These are phyloP conservation scores for Hirtodrosophila confusa DNA, from an alignment of 2,888 invertebrate species.

Conservation along the genomic window DNA sequence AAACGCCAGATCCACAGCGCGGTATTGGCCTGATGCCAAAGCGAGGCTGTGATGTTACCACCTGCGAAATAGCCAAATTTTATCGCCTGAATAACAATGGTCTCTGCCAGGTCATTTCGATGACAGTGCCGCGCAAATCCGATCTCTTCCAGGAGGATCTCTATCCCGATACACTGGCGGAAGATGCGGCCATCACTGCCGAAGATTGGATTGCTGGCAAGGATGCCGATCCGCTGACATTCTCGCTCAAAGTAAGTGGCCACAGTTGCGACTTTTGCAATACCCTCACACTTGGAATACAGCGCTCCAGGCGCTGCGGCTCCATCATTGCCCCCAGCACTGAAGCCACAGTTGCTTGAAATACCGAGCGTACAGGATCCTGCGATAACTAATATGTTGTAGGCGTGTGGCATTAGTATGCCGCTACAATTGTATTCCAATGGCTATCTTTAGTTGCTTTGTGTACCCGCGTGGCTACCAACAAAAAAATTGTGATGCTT, in stretches of 20 bases:
- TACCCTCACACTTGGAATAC: constrained; percentile 71
- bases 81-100: constrained; percentile 97
- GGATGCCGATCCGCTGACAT: constrained; percentile 95
- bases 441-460: constrained; percentile 39
- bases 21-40: constrained; percentile 99
- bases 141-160: constrained; percentile 98
- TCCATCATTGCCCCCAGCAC: constrained; percentile 5
- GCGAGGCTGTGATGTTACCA: constrained; percentile 96
- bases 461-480: constrained; percentile 32
- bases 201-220: constrained; percentile 96
- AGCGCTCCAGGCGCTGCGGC: constrained; percentile 51
- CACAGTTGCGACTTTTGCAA: constrained; percentile 16
- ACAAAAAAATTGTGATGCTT: constrained; percentile 19
- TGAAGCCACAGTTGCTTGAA: constrained; percentile 16
- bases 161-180: constrained; percentile 97
- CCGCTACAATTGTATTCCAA: constrained; percentile 58
- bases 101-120: constrained; percentile 95
- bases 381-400: neutral
- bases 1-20: constrained; percentile 98
- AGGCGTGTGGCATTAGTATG: constrained; percentile 7
- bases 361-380: constrained; percentile 52
- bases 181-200: constrained; percentile 93
- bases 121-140: constrained; percentile 99
- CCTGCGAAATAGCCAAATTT: constrained; percentile 97
- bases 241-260: constrained; percentile 93